Evolutionary conservation across 1,140 invertebrate genomes (phyloP).

Genomic region (Linepithema humile): DNA sequence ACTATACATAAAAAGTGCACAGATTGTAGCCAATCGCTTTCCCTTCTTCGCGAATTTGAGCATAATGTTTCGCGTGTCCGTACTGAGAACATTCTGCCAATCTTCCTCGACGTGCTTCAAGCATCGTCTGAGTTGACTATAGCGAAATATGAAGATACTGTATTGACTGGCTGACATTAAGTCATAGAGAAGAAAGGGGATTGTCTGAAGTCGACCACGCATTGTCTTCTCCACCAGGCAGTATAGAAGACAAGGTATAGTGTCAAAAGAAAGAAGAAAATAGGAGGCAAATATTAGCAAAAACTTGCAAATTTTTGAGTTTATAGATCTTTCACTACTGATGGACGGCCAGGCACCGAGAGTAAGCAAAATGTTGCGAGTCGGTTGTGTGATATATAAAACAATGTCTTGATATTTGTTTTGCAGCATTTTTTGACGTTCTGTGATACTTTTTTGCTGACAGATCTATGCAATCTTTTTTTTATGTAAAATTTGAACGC

Average conservation of each 20-base stretch:
- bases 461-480: background rate
- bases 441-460: background rate
- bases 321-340: background rate
- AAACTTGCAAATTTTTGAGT: background rate
- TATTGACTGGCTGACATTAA: background rate
- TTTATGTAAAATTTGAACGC: background rate
- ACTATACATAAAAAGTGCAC: slow-evolving; percentile 70
- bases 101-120: slow-evolving; percentile 33
- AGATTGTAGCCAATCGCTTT: slow-evolving; percentile 10
- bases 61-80: slow-evolving; percentile 25
- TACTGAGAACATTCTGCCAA: background rate
- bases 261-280: background rate
- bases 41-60: background rate
- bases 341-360: slow-evolving; percentile 9
- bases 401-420: background rate
- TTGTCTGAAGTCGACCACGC: background rate
- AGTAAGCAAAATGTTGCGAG: background rate
- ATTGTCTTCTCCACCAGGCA: background rate
- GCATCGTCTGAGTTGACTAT: slow-evolving; percentile 1
- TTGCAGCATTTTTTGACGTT: background rate
- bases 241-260: background rate
- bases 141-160: slow-evolving; percentile 13
- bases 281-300: background rate
- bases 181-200: background rate
- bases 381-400: background rate